phyloP scores from a whole-genome alignment of 2,797 vertebrate genomes.

The Lepidocolaptes lacrymiger region DNA sequence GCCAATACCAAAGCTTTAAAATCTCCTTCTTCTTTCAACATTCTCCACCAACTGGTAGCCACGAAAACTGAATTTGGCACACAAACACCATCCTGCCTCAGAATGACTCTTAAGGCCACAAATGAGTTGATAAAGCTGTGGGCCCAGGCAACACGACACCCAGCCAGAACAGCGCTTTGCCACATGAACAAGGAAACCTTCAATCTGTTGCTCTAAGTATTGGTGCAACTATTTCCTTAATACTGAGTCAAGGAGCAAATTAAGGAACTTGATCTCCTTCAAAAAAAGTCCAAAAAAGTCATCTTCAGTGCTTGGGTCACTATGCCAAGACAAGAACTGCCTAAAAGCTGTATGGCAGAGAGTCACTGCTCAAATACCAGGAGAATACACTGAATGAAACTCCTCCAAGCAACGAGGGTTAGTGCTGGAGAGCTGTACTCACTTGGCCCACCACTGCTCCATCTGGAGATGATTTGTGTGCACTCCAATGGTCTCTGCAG shows the following conservation, averaged over 20 bases:
- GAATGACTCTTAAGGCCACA: neutral
- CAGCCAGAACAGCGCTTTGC: neutral
- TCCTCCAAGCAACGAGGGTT: neutral
- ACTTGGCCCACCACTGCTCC: slow-evolving; percentile 25
- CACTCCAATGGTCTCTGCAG: neutral
- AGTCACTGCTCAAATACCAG: neutral
- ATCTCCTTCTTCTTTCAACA: neutral
- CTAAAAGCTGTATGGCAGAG: slow-evolving; percentile 6
- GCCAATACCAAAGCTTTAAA: neutral
- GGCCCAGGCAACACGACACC: accelerated
- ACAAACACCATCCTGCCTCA: neutral
- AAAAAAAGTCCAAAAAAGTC: neutral
- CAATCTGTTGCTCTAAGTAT: neutral
- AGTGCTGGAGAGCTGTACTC: neutral
- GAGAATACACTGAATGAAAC: neutral
- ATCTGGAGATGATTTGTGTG: slow-evolving; percentile 63
- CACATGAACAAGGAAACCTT: neutral
- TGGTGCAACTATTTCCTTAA: neutral
- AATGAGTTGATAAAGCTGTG: neutral
- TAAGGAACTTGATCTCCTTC: neutral
- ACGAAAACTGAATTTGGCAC: neutral
- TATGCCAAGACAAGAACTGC: neutral
- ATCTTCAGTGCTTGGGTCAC: neutral
- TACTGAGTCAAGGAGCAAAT: neutral
- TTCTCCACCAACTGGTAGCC: neutral